These are phyloP conservation scores for Diplolepis rosae DNA, from an alignment of 2,888 invertebrate genomes.

Conservation along the genomic window DNA sequence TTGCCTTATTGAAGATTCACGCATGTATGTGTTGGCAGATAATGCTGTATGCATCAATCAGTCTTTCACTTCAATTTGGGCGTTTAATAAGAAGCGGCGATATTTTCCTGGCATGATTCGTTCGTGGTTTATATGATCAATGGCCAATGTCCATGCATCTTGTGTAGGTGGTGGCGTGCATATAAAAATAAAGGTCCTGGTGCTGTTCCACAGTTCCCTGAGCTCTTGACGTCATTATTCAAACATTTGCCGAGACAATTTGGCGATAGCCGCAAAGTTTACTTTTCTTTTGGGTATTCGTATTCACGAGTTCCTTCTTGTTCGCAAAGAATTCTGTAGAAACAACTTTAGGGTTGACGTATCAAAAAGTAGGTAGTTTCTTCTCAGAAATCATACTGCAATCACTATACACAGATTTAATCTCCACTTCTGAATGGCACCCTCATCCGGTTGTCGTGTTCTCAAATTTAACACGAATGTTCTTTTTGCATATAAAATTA, in stretches of 20 bases:
- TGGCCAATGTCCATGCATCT: not conserved
- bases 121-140: slow-evolving; percentile 15
- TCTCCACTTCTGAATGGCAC: not conserved
- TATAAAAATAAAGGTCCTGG: slow-evolving; percentile 12
- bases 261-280: slow-evolving; percentile 38
- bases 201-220: slow-evolving; percentile 33
- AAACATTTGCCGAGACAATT: slow-evolving; percentile 59
- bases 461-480: not conserved
- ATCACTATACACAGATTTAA: not conserved
- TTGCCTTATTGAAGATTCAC: not conserved
- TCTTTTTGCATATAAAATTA: not conserved
- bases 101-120: slow-evolving; percentile 21
- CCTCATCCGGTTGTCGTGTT: not conserved
- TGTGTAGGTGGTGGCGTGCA: slow-evolving; percentile 15
- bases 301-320: slow-evolving; percentile 4
- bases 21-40: not conserved
- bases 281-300: slow-evolving; percentile 42
- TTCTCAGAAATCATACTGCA: not conserved
- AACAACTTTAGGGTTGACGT: not conserved
- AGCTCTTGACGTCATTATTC: slow-evolving; percentile 57
- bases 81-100: not conserved
- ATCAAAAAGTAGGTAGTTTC: not conserved
- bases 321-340: not conserved
- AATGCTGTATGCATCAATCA: not conserved
- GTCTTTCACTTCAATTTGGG: not conserved